Conservation (phyloP, 1,140 invertebrate genomes). For the Diorhabda sublineata region DNA sequence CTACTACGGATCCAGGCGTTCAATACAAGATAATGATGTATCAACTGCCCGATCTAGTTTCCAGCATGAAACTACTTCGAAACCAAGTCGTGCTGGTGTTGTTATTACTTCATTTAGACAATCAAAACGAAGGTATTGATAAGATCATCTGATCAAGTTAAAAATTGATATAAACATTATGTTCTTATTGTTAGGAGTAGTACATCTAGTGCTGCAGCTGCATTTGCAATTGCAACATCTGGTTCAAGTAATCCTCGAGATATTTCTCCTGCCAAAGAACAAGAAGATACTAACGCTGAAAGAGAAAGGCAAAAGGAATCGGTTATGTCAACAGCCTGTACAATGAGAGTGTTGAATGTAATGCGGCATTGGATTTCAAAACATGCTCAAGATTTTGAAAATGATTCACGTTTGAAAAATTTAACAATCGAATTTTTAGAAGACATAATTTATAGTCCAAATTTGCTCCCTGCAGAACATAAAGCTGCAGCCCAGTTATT, state of each 20-base stretch:
- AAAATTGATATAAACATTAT: no score
- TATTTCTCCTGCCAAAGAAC: conserved; percentile 41
- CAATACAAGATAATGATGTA: conserved; percentile 48
- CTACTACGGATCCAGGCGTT: conserved; percentile 48
- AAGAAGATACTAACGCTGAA: conserved; percentile 41
- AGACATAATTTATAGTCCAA: conserved; percentile 80
- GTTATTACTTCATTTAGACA: conserved; percentile 90
- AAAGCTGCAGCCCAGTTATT: conserved; percentile 81
- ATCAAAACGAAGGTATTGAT: conserved; percentile 74
- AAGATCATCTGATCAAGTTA: neutral
- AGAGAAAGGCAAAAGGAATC: conserved; percentile 67
- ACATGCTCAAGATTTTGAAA: conserved; percentile 79
- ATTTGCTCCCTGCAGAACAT: conserved; percentile 84
- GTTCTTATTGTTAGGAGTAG: conserved; percentile 66
- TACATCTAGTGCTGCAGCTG: conserved; percentile 82
- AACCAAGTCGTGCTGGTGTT: conserved; percentile 74
- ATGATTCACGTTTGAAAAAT: conserved; percentile 68
- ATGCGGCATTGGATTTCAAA: conserved; percentile 71
- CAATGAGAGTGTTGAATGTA: conserved; percentile 89
- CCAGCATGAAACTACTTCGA: conserved; percentile 58
- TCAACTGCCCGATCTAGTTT: conserved; percentile 54
- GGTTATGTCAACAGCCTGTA: conserved; percentile 86
- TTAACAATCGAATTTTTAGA: conserved; percentile 84
- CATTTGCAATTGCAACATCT: conserved; percentile 89
- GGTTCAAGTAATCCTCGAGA: conserved; percentile 78